A percentile compares a stretch with the other conserved stretches of the same genome.
Conservation (phyloP, 1,140 invertebrate species). For the Drosophila setifemur region DNA sequence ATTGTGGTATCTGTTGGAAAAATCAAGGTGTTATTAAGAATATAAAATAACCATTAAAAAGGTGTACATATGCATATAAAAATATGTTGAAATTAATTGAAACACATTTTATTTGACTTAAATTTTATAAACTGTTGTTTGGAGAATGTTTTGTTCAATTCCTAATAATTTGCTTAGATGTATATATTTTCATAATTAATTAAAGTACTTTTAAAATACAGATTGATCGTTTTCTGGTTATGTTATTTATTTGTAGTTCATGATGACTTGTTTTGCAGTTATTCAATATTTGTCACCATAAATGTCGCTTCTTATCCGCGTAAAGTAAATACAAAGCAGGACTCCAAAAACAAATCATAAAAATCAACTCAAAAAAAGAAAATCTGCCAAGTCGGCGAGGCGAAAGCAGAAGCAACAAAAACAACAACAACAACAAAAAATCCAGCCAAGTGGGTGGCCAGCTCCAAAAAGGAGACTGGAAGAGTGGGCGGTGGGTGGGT, state of each 20-base stretch:
- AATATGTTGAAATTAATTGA: neutral
- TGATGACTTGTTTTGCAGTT: neutral
- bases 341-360: constrained; percentile 58
- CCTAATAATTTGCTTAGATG: neutral
- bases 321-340: constrained; percentile 17
- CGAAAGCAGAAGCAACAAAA: constrained; percentile 11
- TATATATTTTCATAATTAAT: neutral
- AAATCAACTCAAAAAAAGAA: constrained; percentile 22
- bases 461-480: constrained; percentile 1
- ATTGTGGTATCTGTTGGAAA: no score
- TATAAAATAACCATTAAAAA: no score
- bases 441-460: constrained; percentile 49
- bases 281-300: constrained; percentile 22
- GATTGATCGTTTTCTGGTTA: no score
- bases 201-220: neutral
- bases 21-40: no score
- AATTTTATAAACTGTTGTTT: no score
- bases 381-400: neutral
- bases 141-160: no score
- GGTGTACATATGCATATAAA: no score
- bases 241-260: neutral
- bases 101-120: neutral
- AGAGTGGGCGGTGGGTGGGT: neutral
- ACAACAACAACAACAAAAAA: constrained; percentile 4
- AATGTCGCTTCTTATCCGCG: constrained; percentile 1